A percentile compares a stretch with the other conserved stretches of the same genome.
Conservation (phyloP, 2,888 invertebrate genomes). For the Amiota communis region DNA sequence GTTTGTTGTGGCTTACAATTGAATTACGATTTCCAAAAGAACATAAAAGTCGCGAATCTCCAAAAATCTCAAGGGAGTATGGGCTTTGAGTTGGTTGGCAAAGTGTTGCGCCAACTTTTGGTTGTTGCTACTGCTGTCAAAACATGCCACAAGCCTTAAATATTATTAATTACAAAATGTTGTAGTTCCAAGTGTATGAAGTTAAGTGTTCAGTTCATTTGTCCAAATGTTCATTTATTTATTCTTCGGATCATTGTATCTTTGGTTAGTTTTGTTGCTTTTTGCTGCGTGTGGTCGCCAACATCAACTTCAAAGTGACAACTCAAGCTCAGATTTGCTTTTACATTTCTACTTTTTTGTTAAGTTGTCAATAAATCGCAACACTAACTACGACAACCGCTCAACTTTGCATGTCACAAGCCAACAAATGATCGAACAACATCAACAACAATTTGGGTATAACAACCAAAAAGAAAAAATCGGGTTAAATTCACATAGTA, state of each 20-base stretch:
- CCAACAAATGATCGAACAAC: neutral
- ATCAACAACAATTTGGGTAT: conserved; percentile 1
- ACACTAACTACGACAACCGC: conserved; percentile 20
- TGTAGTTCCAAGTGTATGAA: conserved; percentile 23
- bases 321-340: conserved; percentile 13
- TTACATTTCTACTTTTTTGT: conserved; percentile 5
- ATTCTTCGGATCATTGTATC: conserved; percentile 20
- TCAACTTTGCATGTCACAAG: too few relatives aligned
- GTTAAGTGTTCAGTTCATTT: neutral
- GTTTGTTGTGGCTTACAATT: conserved; percentile 27
- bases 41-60: conserved; percentile 29
- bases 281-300: conserved; percentile 33
- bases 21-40: conserved; percentile 16
- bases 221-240: conserved; percentile 26
- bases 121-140: conserved; percentile 17
- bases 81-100: conserved; percentile 3
- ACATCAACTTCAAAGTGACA: conserved; percentile 29
- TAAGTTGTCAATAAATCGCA: conserved; percentile 32
- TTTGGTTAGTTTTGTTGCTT: conserved; percentile 1
- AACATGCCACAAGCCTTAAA: conserved; percentile 30
- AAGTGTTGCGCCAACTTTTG: conserved; percentile 4
- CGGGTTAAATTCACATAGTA: conserved; percentile 11
- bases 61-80: conserved; percentile 33
- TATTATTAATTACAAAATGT: conserved; percentile 34
- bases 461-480: neutral